These are phyloP conservation scores for Hydropsyche tenuis DNA, from an alignment of 1,140 invertebrate genomes.

Conservation along the genomic window DNA sequence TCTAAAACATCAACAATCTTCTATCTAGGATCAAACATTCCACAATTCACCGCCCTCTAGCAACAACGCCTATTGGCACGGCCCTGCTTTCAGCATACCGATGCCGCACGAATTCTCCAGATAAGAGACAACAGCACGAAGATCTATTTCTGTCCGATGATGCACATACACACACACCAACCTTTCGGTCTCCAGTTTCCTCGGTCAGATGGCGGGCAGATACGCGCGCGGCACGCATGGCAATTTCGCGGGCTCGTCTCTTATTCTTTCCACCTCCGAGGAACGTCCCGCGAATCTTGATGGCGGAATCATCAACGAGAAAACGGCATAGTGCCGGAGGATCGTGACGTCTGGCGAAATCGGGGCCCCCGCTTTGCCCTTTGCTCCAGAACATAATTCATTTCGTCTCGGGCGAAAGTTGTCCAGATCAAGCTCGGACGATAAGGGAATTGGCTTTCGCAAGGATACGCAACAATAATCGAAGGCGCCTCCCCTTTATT, in stretches of 20 bases:
- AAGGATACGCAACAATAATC: conserved; percentile 28
- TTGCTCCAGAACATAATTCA: conserved; percentile 47
- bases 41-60: no score
- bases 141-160: conserved; percentile 17
- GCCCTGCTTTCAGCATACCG: no score
- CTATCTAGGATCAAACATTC: no score
- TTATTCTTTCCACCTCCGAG: neutral
- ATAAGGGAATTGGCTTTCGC: conserved; percentile 43
- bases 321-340: conserved; percentile 11
- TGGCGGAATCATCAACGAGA: neutral
- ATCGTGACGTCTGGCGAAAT: conserved; percentile 33
- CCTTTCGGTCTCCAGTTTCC: neutral
- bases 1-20: no score
- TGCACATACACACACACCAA: neutral
- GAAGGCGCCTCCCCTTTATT: neutral
- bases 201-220: conserved; percentile 2
- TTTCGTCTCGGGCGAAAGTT: conserved; percentile 47
- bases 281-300: neutral
- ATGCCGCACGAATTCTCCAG: conserved; percentile 8
- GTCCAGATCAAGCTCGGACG: conserved; percentile 41
- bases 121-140: conserved; percentile 1
- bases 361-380: conserved; percentile 34
- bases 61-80: no score
- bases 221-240: conserved; percentile 3
- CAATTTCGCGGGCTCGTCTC: neutral